These are phyloP conservation scores for Ephydatia muelleri DNA, from an alignment of 37 sponge, comb jelly and placozoan genomes.

Conservation along the genomic window DNA sequence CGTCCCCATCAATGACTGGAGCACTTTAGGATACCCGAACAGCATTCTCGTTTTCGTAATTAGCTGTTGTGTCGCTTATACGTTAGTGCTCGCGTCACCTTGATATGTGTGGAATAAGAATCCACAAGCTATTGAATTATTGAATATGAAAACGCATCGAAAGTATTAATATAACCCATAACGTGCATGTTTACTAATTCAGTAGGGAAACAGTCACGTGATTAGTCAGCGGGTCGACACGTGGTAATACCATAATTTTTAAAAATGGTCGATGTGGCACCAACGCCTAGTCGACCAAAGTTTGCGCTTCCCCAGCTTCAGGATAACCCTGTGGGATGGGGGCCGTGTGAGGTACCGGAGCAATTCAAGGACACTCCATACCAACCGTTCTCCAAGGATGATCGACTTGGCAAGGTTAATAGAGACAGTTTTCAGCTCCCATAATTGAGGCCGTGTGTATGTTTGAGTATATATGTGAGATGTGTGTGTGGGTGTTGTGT, in stretches of 20 bases:
- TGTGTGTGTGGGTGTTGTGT: too few relatives aligned
- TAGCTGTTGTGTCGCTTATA: background rate
- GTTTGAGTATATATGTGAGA: too few relatives aligned
- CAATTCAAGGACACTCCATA: conserved; percentile 94
- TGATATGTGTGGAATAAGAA: background rate
- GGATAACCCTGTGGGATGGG: conserved; percentile 93
- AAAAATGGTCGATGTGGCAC: background rate
- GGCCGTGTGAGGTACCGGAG: conserved; percentile 84
- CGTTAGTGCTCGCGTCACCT: background rate
- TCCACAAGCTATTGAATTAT: background rate
- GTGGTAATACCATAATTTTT: background rate
- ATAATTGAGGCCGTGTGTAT: too few relatives aligned
- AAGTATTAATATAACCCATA: background rate
- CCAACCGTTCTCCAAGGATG: conserved; percentile 95
- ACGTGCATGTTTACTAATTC: background rate
- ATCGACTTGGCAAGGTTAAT: conserved; percentile 90
- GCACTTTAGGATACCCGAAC: conserved; percentile 39
- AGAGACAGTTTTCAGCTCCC: too few relatives aligned
- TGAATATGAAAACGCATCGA: background rate
- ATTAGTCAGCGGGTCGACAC: background rate
- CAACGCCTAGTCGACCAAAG: background rate
- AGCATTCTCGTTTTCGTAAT: conserved; percentile 14
- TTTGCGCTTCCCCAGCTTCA: conserved; percentile 71
- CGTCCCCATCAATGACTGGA: conserved; percentile 86
- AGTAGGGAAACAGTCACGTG: background rate